A percentile compares a stretch with the other conserved stretches of the same genome.
Conservation (phyloP, 2,797 vertebrate species). For the Adrianichthys oophorus region DNA sequence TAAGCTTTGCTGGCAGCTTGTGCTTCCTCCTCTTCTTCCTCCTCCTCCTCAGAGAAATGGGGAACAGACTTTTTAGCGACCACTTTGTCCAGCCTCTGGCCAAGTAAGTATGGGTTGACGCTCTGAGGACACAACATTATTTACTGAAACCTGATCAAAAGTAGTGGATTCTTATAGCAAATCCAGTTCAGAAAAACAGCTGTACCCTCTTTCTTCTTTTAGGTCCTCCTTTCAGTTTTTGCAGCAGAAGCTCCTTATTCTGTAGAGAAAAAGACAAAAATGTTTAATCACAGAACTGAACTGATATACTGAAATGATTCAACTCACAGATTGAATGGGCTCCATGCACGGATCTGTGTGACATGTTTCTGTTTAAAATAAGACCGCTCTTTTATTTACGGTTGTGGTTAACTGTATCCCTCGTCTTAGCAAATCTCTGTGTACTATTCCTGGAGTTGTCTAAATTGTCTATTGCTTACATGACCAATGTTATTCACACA, state of each 20-base stretch:
- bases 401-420: no score
- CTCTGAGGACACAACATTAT: constrained; percentile 74
- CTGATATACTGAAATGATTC: no score
- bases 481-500: no score
- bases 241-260: constrained; percentile 94
- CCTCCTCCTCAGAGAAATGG: constrained; percentile 88
- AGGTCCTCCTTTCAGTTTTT: constrained; percentile 89
- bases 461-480: no score
- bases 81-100: constrained; percentile 92
- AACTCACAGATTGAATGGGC: no score
- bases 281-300: no score
- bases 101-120: constrained; percentile 92
- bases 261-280: constrained; percentile 59
- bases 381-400: no score
- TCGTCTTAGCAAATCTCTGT: no score
- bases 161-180: constrained; percentile 30
- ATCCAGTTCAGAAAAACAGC: constrained; percentile 25
- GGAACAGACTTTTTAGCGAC: constrained; percentile 98
- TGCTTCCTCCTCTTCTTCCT: constrained; percentile 73
- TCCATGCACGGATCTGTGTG: no score
- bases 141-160: neutral
- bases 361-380: no score
- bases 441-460: no score
- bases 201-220: constrained; percentile 93
- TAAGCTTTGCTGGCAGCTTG: constrained; percentile 38